Percentiles rank a stretch among this genome's conserved stretches.
Evolutionary conservation across 2,113 vertebrate species (phyloP).

Genomic region (Rhabdornis inornatus): DNA sequence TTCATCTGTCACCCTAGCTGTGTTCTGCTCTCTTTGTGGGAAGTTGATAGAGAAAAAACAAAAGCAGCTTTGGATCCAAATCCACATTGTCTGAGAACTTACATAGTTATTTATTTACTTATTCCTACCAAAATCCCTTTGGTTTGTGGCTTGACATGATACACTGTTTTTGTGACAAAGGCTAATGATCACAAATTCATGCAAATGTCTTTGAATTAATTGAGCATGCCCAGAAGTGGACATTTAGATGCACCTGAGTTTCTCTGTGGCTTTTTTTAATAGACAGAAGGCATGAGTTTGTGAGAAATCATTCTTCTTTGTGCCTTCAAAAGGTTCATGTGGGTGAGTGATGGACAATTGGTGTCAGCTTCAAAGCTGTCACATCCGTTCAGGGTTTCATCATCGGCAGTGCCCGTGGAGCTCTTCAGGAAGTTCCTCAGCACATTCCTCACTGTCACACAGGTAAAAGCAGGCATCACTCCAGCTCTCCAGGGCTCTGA

Average conservation of each 20-base stretch:
- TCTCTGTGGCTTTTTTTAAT: neutral
- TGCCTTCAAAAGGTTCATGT: neutral
- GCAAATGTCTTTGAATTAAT: neutral
- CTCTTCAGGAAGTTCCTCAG: neutral
- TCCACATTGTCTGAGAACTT: neutral
- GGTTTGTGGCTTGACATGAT: neutral
- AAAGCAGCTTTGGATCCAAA: neutral
- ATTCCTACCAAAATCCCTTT: neutral
- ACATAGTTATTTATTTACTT: neutral
- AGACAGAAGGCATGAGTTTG: neutral
- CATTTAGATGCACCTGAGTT: neutral
- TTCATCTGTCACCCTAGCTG: neutral
- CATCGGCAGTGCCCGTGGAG: neutral
- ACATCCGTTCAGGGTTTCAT: neutral
- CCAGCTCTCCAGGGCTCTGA: neutral
- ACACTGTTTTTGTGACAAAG: neutral
- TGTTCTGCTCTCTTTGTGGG: neutral
- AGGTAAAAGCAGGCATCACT: neutral
- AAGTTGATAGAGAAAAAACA: neutral
- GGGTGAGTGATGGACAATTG: neutral
- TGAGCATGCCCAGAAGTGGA: neutral
- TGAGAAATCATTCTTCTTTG: neutral
- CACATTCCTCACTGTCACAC: neutral
- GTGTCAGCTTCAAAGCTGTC: neutral
- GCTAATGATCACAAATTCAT: neutral